These are phyloP conservation scores for Macquaria australasica DNA, from an alignment of 2,113 vertebrate genomes.

Conservation along the genomic window DNA sequence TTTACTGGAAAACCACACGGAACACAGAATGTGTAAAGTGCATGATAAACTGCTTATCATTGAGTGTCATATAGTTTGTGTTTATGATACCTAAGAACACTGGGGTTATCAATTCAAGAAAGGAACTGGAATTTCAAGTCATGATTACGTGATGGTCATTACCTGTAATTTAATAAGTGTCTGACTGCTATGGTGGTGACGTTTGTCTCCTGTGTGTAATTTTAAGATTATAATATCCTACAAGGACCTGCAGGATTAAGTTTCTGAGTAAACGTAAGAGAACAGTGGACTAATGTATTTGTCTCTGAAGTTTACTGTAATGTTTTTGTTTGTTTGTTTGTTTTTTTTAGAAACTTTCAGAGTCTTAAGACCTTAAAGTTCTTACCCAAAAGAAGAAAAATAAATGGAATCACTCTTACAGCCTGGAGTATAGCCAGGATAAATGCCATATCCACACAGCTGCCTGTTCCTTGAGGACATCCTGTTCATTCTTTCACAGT, in stretches of 20 bases:
- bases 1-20: conserved; percentile 44
- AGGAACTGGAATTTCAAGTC: conserved; percentile 1
- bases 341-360: background rate
- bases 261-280: background rate
- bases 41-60: background rate
- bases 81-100: background rate
- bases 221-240: background rate
- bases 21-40: background rate
- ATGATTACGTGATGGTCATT: background rate
- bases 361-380: background rate
- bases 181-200: background rate
- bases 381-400: background rate
- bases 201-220: background rate
- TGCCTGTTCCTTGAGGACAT: background rate
- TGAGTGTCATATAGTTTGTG: background rate
- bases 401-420: background rate
- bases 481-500: conserved; percentile 15
- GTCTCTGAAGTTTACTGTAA: background rate
- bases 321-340: no score
- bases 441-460: background rate
- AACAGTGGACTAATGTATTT: background rate
- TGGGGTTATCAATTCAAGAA: background rate
- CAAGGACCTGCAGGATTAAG: conserved; percentile 2
- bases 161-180: background rate
- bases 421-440: background rate